Evolutionary conservation across 2,888 invertebrate genomes (phyloP).

Genomic region (Callosobruchus maculatus): DNA sequence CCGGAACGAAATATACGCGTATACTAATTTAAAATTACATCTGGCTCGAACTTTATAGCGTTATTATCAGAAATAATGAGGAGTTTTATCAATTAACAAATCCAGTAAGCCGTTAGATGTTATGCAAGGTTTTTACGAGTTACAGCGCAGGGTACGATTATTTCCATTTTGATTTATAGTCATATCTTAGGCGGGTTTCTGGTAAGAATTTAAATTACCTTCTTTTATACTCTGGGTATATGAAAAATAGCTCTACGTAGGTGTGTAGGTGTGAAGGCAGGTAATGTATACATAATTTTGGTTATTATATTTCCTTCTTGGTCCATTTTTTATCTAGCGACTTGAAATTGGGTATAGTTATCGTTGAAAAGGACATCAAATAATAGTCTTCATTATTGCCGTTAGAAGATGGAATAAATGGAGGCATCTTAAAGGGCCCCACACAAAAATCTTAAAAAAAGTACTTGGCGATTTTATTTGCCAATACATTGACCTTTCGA

Average conservation of each 20-base stretch:
- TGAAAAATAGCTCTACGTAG: not conserved
- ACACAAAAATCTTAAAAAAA: no score
- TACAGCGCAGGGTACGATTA: not conserved
- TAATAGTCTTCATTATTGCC: no score
- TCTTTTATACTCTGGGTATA: not conserved
- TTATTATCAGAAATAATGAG: not conserved
- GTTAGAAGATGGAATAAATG: no score
- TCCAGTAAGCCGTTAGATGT: not conserved
- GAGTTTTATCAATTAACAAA: not conserved
- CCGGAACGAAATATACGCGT: not conserved
- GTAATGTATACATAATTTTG: not conserved
- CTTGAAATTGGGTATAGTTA: no score
- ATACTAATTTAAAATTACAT: not conserved
- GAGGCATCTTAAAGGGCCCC: no score
- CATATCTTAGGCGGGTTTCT: not conserved
- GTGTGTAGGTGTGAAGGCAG: no score
- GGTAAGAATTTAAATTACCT: not conserved
- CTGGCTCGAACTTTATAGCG: not conserved
- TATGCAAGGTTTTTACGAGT: not conserved
- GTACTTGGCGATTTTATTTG: no score
- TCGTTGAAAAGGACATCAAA: no score
- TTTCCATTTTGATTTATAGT: not conserved
- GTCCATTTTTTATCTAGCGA: no score
- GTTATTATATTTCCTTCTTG: not conserved
- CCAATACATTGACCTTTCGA: no score